Evolutionary conservation across 2,113 vertebrate species (phyloP).

Genomic region (Vidua chalybeata): DNA sequence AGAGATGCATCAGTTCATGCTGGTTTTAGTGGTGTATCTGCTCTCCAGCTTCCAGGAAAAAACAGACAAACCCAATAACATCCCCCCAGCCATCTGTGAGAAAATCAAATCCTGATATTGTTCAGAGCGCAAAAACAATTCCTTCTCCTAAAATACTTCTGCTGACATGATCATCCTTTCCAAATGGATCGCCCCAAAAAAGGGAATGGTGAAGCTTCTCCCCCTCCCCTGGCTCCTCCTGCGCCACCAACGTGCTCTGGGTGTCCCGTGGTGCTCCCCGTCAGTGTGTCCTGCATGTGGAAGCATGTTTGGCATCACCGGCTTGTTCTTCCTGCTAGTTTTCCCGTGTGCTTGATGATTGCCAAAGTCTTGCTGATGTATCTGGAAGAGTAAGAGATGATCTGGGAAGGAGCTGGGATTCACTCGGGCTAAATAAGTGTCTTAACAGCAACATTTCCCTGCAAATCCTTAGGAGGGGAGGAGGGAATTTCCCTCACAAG

Average conservation of each 20-base stretch:
- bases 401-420: neutral
- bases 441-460: neutral
- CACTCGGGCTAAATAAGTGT: neutral
- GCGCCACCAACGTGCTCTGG: fast-evolving
- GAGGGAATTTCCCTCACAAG: neutral
- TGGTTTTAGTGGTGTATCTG: neutral
- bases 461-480: neutral
- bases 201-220: neutral
- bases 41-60: neutral
- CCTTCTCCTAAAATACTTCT: neutral
- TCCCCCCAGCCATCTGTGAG: neutral
- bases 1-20: neutral
- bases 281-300: conserved; percentile 19
- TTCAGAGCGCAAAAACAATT: neutral
- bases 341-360: neutral
- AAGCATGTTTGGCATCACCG: conserved; percentile 7
- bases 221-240: neutral
- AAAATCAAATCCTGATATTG: neutral
- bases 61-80: neutral
- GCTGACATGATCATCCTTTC: neutral
- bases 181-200: conserved; percentile 11
- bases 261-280: neutral
- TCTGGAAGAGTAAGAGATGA: neutral
- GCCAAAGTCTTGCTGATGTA: neutral
- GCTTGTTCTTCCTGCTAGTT: conserved; percentile 20